phyloP scores from a whole-genome alignment of 1,140 invertebrate species.

The Sinella curviseta region DNA sequence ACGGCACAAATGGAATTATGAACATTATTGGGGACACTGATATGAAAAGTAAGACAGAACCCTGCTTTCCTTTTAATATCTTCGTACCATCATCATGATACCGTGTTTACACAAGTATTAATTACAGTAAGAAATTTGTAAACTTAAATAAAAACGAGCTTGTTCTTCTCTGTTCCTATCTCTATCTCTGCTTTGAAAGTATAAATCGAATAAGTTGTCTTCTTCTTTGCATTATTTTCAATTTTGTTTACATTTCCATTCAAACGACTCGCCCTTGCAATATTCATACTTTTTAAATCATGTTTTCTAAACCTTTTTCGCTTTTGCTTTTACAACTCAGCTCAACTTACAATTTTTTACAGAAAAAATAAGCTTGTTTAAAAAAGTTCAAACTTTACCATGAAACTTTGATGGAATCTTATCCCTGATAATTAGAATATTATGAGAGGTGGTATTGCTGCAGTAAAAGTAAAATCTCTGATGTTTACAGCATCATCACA shows the following conservation, averaged over 20 bases:
- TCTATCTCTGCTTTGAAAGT: neutral
- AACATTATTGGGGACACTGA: constrained; percentile 51
- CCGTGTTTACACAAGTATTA: constrained; percentile 1
- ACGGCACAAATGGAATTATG: constrained; percentile 53
- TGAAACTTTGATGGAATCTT: too few relatives aligned
- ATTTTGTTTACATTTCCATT: neutral
- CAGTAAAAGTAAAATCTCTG: too few relatives aligned
- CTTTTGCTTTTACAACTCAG: neutral
- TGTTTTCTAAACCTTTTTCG: neutral
- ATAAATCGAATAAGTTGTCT: neutral
- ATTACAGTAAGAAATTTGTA: neutral
- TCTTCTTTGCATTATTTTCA: neutral
- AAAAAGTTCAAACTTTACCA: too few relatives aligned
- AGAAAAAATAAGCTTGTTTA: too few relatives aligned
- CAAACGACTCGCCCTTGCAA: neutral
- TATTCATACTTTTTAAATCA: neutral
- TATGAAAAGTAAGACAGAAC: constrained; percentile 42
- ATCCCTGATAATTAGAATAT: too few relatives aligned
- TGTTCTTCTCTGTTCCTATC: neutral
- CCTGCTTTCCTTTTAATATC: neutral
- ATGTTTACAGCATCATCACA: neutral
- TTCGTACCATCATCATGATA: neutral
- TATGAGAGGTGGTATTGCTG: too few relatives aligned
- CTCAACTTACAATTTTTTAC: too few relatives aligned
- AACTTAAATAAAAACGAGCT: neutral